Evolutionary conservation across 2,888 invertebrate genomes (phyloP).

Genomic region (Epicampocera succincta): DNA sequence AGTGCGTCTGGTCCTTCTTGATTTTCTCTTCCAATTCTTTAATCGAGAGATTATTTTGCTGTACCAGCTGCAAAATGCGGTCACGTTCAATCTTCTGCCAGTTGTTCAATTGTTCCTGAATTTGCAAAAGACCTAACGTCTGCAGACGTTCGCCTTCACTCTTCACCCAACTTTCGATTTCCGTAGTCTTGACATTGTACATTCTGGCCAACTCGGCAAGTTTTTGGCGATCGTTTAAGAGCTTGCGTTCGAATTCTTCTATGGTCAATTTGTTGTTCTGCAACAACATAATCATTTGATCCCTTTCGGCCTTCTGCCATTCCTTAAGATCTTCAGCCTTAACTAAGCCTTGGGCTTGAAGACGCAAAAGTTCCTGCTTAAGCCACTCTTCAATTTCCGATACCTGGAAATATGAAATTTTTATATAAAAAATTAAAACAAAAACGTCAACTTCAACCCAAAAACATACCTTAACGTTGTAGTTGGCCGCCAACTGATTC

Average conservation of each 20-base stretch:
- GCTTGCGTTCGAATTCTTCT: constrained; percentile 77
- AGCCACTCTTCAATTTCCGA: constrained; percentile 80
- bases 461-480: constrained; percentile 74
- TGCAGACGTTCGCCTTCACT: constrained; percentile 78
- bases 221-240: constrained; percentile 77
- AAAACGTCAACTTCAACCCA: not conserved
- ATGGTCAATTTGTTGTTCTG: constrained; percentile 78
- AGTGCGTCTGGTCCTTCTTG: constrained; percentile 76
- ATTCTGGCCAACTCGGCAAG: constrained; percentile 76
- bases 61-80: constrained; percentile 75
- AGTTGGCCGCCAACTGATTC: constrained; percentile 76
- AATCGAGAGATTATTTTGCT: constrained; percentile 78
- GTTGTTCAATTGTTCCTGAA: constrained; percentile 77
- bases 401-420: constrained; percentile 62
- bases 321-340: constrained; percentile 78
- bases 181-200: constrained; percentile 78
- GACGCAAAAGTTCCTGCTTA: constrained; percentile 76
- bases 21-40: constrained; percentile 77
- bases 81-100: constrained; percentile 79
- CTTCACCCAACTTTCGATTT: constrained; percentile 79
- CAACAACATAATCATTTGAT: constrained; percentile 75
- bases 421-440: not conserved
- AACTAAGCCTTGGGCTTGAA: constrained; percentile 77
- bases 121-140: constrained; percentile 75
- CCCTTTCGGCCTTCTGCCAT: constrained; percentile 78